Conservation (phyloP, 2,113 vertebrate genomes). For the Elanoides forficatus region DNA sequence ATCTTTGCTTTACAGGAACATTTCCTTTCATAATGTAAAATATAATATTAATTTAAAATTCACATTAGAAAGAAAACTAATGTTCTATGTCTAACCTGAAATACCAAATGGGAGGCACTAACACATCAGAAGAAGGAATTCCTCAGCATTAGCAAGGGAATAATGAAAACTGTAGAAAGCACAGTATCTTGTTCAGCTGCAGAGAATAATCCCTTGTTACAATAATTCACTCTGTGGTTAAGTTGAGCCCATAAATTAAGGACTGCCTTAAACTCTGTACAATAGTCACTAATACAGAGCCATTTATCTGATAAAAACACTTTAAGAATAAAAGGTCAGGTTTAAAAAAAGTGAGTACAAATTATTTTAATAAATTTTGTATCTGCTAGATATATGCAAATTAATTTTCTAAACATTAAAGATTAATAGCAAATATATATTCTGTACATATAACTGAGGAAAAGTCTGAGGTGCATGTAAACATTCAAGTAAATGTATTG, state of each 20-base stretch:
- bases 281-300: not conserved
- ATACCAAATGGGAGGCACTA: not conserved
- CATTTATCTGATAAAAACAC: not conserved
- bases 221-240: not conserved
- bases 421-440: not conserved
- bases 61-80: not conserved
- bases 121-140: not conserved
- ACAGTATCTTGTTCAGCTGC: not conserved
- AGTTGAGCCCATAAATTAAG: not conserved
- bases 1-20: not conserved
- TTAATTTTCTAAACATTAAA: not conserved
- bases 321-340: not conserved
- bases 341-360: not conserved
- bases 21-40: not conserved
- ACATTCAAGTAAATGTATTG: not conserved
- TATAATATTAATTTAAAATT: not conserved
- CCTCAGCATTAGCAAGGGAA: not conserved
- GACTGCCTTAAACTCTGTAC: not conserved
- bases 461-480: not conserved
- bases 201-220: not conserved
- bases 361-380: not conserved
- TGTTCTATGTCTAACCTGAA: not conserved
- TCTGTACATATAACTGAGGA: not conserved
- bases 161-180: not conserved
- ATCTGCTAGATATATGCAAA: not conserved